Evolutionary conservation across 2,113 vertebrate species (phyloP).

Genomic region (Mystacornis crossleyi): DNA sequence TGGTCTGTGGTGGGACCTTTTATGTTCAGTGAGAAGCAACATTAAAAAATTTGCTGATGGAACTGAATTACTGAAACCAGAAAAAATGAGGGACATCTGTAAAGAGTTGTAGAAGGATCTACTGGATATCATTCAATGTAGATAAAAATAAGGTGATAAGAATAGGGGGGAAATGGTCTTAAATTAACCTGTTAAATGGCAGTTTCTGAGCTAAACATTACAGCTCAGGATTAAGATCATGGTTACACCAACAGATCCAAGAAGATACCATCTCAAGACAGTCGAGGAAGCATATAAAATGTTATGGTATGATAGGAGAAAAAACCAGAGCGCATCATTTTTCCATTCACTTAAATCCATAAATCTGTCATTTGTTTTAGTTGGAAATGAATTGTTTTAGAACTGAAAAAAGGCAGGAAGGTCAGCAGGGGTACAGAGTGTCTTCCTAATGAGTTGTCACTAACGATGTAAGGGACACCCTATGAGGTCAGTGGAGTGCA

Average conservation of each 20-base stretch:
- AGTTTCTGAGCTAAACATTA: neutral
- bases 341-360: neutral
- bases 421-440: neutral
- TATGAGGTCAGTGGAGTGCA: neutral
- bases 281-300: accelerated
- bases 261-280: neutral
- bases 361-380: neutral
- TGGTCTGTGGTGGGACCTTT: neutral
- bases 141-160: neutral
- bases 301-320: neutral
- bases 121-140: neutral
- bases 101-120: neutral
- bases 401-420: neutral
- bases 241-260: neutral
- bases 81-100: neutral
- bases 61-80: neutral
- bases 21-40: neutral
- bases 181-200: neutral
- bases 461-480: neutral
- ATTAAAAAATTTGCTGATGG: neutral
- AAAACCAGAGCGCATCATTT: neutral
- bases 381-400: neutral
- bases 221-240: neutral
- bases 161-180: neutral
- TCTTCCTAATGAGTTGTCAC: neutral